Percentiles rank a stretch among this genome's conserved stretches.
phyloP scores from a whole-genome alignment of 2,113 vertebrate species.

The Dicaeum eximium region DNA sequence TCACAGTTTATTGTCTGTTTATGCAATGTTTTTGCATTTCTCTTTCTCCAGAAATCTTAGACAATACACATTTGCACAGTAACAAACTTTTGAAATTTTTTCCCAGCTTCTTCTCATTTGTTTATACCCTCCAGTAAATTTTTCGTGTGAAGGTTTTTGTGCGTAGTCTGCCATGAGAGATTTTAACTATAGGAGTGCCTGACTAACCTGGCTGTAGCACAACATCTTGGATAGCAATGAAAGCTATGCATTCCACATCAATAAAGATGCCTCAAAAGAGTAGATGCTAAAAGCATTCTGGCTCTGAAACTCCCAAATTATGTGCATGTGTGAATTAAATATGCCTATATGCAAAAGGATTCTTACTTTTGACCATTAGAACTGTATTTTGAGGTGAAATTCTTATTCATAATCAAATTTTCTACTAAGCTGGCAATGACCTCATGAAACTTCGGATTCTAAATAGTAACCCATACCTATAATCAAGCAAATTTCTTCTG shows the following conservation, averaged over 20 bases:
- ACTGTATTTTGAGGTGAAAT: background rate
- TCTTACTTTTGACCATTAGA: background rate
- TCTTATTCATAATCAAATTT: background rate
- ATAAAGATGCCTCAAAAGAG: background rate
- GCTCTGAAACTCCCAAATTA: background rate
- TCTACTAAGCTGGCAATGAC: background rate
- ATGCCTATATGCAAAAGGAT: background rate
- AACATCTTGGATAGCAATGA: background rate
- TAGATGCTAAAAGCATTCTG: background rate
- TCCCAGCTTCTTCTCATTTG: background rate
- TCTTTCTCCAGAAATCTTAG: background rate
- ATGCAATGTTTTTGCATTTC: background rate
- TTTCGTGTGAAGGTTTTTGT: background rate
- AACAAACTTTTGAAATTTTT: background rate
- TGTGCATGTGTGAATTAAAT: background rate
- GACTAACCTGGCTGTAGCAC: background rate
- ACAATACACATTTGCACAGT: background rate
- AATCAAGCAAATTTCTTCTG: background rate
- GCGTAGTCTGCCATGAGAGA: background rate
- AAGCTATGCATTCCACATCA: background rate
- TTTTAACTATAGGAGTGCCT: background rate
- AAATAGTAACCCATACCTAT: background rate
- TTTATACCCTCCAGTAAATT: background rate
- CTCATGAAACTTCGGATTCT: background rate
- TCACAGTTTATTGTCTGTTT: background rate